A percentile compares a stretch with the other conserved stretches of the same genome.
These are phyloP conservation scores for Ceratothoa steindachneri DNA, from an alignment of 2,888 invertebrate genomes.

Conservation along the genomic window DNA sequence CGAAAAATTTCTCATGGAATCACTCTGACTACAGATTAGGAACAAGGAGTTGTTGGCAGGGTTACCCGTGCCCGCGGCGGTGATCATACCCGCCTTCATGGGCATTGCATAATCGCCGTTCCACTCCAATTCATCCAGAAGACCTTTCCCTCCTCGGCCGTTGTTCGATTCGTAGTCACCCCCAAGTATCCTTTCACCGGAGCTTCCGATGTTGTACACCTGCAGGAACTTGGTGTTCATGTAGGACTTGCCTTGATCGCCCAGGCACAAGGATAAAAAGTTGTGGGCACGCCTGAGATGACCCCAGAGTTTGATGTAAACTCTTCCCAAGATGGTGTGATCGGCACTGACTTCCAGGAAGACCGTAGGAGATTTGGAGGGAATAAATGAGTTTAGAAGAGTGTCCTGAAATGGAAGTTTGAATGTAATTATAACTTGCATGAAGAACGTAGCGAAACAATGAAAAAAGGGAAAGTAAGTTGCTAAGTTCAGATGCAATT, in stretches of 20 bases:
- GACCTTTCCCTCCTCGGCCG: slow-evolving; percentile 39
- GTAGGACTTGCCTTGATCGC: slow-evolving; percentile 36
- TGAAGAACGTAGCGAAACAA: not conserved
- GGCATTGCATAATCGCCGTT: slow-evolving; percentile 40
- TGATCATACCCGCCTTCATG: slow-evolving; percentile 41
- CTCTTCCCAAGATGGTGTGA: slow-evolving; percentile 23
- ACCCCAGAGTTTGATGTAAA: slow-evolving; percentile 44
- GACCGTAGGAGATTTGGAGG: slow-evolving; percentile 34
- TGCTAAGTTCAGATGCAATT: no score
- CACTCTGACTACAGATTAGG: slow-evolving; percentile 39
- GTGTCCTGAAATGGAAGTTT: slow-evolving; percentile 23
- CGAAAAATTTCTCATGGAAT: slow-evolving; percentile 31
- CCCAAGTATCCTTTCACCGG: slow-evolving; percentile 39
- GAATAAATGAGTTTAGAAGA: slow-evolving; percentile 33
- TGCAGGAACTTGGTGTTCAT: slow-evolving; percentile 35
- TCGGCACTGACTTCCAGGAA: slow-evolving; percentile 41
- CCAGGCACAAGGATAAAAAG: slow-evolving; percentile 40
- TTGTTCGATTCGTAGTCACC: slow-evolving; percentile 45
- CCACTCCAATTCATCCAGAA: slow-evolving; percentile 39
- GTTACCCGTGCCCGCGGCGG: slow-evolving; percentile 28
- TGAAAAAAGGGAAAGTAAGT: not conserved
- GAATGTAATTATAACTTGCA: not conserved
- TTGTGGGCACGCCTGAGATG: slow-evolving; percentile 42
- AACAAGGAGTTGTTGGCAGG: slow-evolving; percentile 38
- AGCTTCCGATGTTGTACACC: slow-evolving; percentile 27